Evolutionary conservation across 2,888 invertebrate species (phyloP).

Genomic region (Odontocerum albicorne): DNA sequence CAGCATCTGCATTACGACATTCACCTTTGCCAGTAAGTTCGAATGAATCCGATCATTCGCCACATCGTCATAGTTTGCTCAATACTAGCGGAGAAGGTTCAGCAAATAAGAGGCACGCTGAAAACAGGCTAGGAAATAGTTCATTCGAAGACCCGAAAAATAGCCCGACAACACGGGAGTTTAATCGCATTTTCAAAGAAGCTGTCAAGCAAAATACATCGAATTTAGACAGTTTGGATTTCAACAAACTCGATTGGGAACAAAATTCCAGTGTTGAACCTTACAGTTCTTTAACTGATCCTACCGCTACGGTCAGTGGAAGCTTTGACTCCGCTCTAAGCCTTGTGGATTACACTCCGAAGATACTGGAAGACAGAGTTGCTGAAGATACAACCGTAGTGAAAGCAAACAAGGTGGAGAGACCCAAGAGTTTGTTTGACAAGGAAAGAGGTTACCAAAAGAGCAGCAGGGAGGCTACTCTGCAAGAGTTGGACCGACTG

Average conservation of each 20-base stretch:
- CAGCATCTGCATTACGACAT: no score
- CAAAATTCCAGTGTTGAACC: neutral
- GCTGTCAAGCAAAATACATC: constrained; percentile 9
- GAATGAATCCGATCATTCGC: constrained; percentile 5
- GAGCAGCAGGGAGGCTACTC: constrained; percentile 45
- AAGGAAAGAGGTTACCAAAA: constrained; percentile 39
- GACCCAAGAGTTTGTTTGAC: constrained; percentile 26
- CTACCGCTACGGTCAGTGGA: constrained; percentile 1
- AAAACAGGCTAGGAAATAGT: neutral
- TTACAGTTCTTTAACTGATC: neutral
- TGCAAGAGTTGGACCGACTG: constrained; percentile 54
- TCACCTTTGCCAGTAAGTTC: neutral
- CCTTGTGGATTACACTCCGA: constrained; percentile 5
- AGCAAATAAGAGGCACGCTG: neutral
- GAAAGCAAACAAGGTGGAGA: constrained; percentile 15
- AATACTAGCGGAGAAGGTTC: no score
- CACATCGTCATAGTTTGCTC: neutral
- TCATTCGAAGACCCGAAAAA: constrained; percentile 21
- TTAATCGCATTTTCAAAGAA: constrained; percentile 27
- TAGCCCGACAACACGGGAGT: constrained; percentile 28
- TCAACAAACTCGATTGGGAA: constrained; percentile 8
- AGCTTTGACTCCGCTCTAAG: constrained; percentile 11
- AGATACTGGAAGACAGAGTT: neutral
- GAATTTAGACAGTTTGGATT: constrained; percentile 15
- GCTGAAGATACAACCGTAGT: neutral